phyloP scores from a whole-genome alignment of 2,888 invertebrate species.

The Mamestra brassicae region DNA sequence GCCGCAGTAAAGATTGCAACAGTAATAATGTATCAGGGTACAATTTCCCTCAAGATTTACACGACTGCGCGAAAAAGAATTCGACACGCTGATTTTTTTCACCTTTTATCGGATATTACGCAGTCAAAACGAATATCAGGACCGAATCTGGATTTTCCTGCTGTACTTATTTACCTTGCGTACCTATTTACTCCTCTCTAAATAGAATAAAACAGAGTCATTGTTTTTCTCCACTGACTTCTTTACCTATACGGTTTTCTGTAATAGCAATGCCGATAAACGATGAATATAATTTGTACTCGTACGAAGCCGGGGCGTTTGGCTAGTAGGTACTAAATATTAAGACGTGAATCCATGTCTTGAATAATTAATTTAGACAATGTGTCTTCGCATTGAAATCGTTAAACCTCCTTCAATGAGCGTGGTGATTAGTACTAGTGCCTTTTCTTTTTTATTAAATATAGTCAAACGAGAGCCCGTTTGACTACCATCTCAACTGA shows the following conservation, averaged over 20 bases:
- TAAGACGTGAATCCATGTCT: background rate
- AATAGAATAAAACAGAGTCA: too few relatives aligned
- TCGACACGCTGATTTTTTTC: conserved; percentile 7
- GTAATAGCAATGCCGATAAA: too few relatives aligned
- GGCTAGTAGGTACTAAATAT: background rate
- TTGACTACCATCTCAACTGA: too few relatives aligned
- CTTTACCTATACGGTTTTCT: too few relatives aligned
- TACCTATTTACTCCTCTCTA: background rate
- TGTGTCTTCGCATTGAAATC: background rate
- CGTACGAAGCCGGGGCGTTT: too few relatives aligned
- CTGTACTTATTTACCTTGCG: background rate
- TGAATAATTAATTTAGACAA: background rate
- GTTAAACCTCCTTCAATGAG: background rate
- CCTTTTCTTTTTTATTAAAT: too few relatives aligned
- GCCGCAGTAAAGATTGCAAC: conserved; percentile 47
- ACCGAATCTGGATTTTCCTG: background rate
- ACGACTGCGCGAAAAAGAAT: conserved; percentile 9
- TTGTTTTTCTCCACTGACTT: too few relatives aligned
- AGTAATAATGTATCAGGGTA: conserved; percentile 57
- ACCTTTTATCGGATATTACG: background rate
- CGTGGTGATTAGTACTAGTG: too few relatives aligned
- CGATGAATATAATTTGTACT: too few relatives aligned
- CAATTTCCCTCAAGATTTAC: conserved; percentile 51
- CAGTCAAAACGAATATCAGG: background rate
- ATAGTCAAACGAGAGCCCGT: too few relatives aligned